These are phyloP conservation scores for Glossophaga mutica DNA, from an alignment of 2,797 vertebrate genomes.

Conservation along the genomic window DNA sequence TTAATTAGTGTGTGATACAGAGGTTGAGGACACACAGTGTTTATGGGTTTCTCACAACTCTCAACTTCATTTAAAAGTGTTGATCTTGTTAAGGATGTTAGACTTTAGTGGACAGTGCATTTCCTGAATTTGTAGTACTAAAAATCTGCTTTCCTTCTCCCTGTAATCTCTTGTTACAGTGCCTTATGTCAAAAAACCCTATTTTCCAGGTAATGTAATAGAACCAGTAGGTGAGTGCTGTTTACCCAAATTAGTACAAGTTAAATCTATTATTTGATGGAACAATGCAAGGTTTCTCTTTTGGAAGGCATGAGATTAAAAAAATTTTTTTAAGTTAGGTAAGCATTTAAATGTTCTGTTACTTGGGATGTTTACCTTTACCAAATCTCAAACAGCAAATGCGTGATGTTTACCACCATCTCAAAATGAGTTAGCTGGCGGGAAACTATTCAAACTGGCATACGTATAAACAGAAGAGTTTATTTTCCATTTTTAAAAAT, in stretches of 20 bases:
- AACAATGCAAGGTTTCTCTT: background rate
- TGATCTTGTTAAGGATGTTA: background rate
- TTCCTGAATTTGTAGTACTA: background rate
- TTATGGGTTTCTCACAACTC: background rate
- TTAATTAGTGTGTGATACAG: background rate
- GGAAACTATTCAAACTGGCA: background rate
- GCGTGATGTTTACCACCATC: background rate
- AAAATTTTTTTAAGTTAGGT: slow-evolving; percentile 9
- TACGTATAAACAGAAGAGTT: background rate
- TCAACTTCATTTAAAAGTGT: background rate
- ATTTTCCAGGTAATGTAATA: background rate
- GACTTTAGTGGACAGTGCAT: background rate
- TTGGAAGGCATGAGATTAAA: background rate
- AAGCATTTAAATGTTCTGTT: background rate
- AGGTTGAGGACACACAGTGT: background rate
- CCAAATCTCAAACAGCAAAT: background rate
- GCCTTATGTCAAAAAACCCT: background rate
- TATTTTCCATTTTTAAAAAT: background rate
- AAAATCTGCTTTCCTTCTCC: background rate
- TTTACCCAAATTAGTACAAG: background rate
- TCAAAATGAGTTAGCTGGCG: background rate
- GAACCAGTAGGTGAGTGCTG: background rate
- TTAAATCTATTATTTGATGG: background rate
- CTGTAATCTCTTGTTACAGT: background rate
- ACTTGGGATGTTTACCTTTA: background rate